Percentiles rank a stretch among this genome's conserved stretches.
phyloP scores from a whole-genome alignment of 2,888 invertebrate species.

The Scaptomyza flava region DNA sequence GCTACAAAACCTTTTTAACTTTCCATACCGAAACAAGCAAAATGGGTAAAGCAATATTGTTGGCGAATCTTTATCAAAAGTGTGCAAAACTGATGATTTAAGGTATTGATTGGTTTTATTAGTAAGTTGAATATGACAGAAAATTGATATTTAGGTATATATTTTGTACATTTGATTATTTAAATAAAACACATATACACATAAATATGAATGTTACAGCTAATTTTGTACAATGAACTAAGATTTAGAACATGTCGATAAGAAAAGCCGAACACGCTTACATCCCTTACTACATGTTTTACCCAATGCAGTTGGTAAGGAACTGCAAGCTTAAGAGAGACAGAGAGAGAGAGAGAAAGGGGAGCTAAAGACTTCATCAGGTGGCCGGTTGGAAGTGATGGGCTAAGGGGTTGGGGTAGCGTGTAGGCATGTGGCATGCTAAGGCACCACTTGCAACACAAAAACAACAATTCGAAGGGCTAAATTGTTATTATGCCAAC shows the following conservation, averaged over 20 bases:
- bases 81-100: too few relatives aligned
- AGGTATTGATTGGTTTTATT: too few relatives aligned
- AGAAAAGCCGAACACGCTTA: neutral
- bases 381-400: neutral
- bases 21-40: too few relatives aligned
- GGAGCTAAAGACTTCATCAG: neutral
- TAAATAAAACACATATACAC: too few relatives aligned
- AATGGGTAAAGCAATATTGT: too few relatives aligned
- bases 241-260: neutral
- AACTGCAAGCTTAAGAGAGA: too few relatives aligned
- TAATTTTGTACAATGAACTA: neutral
- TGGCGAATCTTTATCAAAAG: too few relatives aligned
- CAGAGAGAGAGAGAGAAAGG: neutral
- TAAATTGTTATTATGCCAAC: conserved; percentile 62
- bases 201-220: neutral
- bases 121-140: too few relatives aligned
- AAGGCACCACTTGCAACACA: conserved; percentile 49
- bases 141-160: too few relatives aligned
- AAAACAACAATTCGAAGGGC: conserved; percentile 27
- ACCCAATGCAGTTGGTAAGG: too few relatives aligned
- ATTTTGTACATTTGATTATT: too few relatives aligned
- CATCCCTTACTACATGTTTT: neutral
- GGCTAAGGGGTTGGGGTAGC: neutral
- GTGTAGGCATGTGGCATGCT: conserved; percentile 40
- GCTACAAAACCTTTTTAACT: too few relatives aligned